Conservation (phyloP, 2,113 vertebrate genomes). For the Mola mola region DNA sequence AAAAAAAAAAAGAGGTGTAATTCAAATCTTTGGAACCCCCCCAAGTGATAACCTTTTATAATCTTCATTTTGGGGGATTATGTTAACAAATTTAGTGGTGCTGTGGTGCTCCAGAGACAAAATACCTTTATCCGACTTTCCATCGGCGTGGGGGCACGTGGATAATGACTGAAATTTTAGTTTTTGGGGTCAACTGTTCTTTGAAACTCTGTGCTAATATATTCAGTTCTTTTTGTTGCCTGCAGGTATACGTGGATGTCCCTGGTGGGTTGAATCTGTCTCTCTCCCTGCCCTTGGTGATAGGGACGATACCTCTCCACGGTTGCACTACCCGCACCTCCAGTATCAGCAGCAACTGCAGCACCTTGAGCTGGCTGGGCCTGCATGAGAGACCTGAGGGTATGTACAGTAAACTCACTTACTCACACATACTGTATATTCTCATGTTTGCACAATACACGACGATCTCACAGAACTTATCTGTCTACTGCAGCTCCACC, state of each 20-base stretch:
- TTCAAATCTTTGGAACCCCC: too few species aligned
- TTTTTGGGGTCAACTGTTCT: too few species aligned
- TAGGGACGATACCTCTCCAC: slow-evolving; percentile 97
- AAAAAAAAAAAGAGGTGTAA: too few species aligned
- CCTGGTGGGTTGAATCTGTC: slow-evolving; percentile 96
- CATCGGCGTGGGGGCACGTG: too few species aligned
- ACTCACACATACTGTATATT: not conserved
- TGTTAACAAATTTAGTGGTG: too few species aligned
- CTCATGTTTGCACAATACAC: not conserved
- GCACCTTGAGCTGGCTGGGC: slow-evolving; percentile 92
- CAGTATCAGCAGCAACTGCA: slow-evolving; percentile 95
- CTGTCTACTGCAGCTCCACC: slow-evolving; percentile 81
- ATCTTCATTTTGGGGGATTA: too few species aligned
- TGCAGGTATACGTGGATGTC: slow-evolving; percentile 95
- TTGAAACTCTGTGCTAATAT: too few species aligned
- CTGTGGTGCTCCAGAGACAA: too few species aligned
- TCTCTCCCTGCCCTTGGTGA: slow-evolving; percentile 94
- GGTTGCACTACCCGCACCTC: slow-evolving; percentile 91
- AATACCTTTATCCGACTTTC: too few species aligned
- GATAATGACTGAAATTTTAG: too few species aligned
- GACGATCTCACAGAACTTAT: not conserved
- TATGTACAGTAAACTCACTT: slow-evolving; percentile 54
- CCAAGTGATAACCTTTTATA: too few species aligned
- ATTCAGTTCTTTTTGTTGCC: not conserved
- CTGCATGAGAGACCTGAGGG: slow-evolving; percentile 93